A percentile compares a stretch with the other conserved stretches of the same genome.
Evolutionary conservation across 2,797 vertebrate species (phyloP).

Genomic region (Zenarchopterus dispar): DNA sequence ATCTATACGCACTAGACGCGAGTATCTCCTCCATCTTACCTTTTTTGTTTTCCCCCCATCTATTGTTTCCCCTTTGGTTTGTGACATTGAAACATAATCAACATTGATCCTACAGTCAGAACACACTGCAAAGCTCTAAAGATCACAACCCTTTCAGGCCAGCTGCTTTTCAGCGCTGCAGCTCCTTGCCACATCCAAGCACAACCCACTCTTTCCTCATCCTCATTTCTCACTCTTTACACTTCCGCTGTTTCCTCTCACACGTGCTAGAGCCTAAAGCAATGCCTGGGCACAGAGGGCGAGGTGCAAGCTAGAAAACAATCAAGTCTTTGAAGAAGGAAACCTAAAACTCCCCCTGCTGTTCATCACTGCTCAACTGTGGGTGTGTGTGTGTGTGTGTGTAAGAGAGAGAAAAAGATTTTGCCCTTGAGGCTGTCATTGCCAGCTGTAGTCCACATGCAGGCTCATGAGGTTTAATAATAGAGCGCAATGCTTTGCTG

Average conservation of each 20-base stretch:
- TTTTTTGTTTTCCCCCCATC: slow-evolving; percentile 19
- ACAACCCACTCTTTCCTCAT: slow-evolving; percentile 4
- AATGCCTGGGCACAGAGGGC: slow-evolving; percentile 18
- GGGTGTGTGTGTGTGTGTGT: slow-evolving; percentile 10
- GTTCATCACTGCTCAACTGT: slow-evolving; percentile 46
- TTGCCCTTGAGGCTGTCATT: slow-evolving; percentile 60
- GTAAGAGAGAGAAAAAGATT: slow-evolving; percentile 1
- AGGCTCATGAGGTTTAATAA: slow-evolving; percentile 59
- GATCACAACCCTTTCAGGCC: slow-evolving; percentile 3
- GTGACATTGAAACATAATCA: slow-evolving; percentile 25
- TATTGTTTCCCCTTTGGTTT: slow-evolving; percentile 22
- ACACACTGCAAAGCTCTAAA: slow-evolving; percentile 4
- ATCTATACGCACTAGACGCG: not conserved
- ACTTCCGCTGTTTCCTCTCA: slow-evolving; percentile 8
- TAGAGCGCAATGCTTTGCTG: slow-evolving; percentile 72
- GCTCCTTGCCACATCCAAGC: slow-evolving; percentile 7
- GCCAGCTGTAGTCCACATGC: slow-evolving; percentile 68
- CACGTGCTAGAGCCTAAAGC: slow-evolving; percentile 19
- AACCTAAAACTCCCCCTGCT: slow-evolving; percentile 60
- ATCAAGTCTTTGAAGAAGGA: slow-evolving; percentile 41
- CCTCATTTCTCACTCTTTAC: slow-evolving; percentile 8
- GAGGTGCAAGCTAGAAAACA: slow-evolving; percentile 25
- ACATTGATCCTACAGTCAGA: slow-evolving; percentile 1
- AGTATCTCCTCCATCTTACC: slow-evolving; percentile 20
- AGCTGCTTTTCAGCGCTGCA: slow-evolving; percentile 18